Base-by-base conservation (phyloP, 2,888 invertebrate species). In the Cephus runcator region DNA sequence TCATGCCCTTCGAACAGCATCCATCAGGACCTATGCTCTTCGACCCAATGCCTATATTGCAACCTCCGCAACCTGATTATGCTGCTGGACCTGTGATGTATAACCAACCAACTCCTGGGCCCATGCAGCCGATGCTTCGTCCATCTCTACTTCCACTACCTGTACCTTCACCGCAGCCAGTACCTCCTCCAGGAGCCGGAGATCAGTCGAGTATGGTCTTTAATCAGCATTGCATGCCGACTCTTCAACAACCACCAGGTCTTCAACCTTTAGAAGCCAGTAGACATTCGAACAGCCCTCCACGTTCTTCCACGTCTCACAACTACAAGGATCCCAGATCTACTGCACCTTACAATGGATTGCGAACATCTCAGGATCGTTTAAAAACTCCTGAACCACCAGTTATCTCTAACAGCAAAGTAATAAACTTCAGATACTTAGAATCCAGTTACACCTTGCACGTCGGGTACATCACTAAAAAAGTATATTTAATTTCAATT, bases 371-470 rank as follows among this genome's bases (percentile, higher is more conserved):
- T 4, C 86, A 88, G 69, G 89, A 90, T 80, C 88, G 91, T 40
- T 81, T 91, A 36, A 89, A 87, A 83, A 91, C 91, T 33, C 91
- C 91, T 12, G 91, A 91, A 79, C 91, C 91, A 40, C 91, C 91
- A 4, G 88, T 91, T 86, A 91, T 91, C 83, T 91, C 91, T 23
- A 86, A 88, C 79, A 81, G 85, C 77, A 90, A 91, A 91, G 91
- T 91, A 91, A 91, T 87, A 86, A 77, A 75, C 77, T 69, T 78
- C 23, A 71, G 73, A 35, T 68, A 56, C 15, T 73, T 68, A 73
- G 73, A 68, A 34, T 71, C 23, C 12, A 71, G 31, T 34, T 31
- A 71, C 15, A 31, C 56, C 76, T 80, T 73, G n/a, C 79, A 83
- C 80, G 78, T 34, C 35, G 69, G n/a, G 73, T 36, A 36, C 74